A percentile compares a stretch with the other conserved stretches of the same genome.
Conservation (phyloP, 2,113 vertebrate species). For the Tympanuchus pallidicinctus region DNA sequence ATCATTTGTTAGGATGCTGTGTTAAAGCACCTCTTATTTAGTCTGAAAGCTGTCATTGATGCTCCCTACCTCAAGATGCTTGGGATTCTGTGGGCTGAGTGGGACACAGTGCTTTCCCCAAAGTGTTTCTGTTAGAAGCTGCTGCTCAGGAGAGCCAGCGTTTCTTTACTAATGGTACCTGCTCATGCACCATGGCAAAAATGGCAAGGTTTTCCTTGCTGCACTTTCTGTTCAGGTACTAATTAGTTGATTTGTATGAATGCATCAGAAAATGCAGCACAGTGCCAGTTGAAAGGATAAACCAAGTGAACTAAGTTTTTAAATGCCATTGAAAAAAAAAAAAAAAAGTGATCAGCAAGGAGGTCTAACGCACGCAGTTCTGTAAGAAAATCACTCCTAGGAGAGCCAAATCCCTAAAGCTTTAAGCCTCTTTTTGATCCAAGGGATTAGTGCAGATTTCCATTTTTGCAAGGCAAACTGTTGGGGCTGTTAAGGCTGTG, state of each 20-base stretch:
- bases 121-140: not conserved
- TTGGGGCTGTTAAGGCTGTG: not conserved
- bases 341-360: not conserved
- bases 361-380: not conserved
- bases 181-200: not conserved
- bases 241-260: not conserved
- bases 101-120: accelerated
- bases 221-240: not conserved
- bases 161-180: not conserved
- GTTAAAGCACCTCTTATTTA: not conserved
- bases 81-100: not conserved
- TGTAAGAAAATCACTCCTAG: not conserved
- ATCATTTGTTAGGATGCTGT: not conserved
- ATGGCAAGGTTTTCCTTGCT: not conserved
- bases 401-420: constrained; percentile 28
- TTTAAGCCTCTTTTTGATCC: constrained; percentile 41
- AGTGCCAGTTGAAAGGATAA: not conserved
- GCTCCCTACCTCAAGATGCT: not conserved
- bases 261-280: not conserved
- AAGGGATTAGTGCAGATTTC: constrained; percentile 34
- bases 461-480: not conserved
- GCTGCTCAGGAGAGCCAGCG: not conserved
- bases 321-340: not conserved
- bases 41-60: not conserved
- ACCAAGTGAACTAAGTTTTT: not conserved